Conservation (phyloP, 2,797 vertebrate species). For the Lophius americanus region DNA sequence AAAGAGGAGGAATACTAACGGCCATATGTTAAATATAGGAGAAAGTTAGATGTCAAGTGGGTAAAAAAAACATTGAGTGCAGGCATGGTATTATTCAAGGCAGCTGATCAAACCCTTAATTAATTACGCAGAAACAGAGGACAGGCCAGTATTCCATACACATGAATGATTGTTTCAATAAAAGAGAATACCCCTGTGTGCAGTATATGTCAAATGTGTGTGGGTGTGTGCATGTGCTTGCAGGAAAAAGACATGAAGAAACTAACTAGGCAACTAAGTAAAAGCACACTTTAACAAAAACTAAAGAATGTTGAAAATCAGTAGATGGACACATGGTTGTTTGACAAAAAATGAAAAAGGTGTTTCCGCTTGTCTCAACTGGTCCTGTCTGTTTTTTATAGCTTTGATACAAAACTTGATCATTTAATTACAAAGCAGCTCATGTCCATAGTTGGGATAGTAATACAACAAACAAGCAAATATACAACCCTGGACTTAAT, state of each 20-base stretch:
- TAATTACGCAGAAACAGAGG: conserved; percentile 52
- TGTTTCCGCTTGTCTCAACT: conserved; percentile 4
- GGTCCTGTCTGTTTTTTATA: conserved; percentile 8
- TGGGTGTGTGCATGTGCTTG: neutral
- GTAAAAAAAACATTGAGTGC: conserved; percentile 52
- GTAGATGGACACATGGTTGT: neutral
- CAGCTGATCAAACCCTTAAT: conserved; percentile 67
- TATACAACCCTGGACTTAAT: conserved; percentile 6
- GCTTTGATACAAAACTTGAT: neutral
- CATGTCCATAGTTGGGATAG: conserved; percentile 1
- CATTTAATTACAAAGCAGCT: neutral
- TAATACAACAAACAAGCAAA: conserved; percentile 7
- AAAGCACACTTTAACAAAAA: conserved; percentile 1
- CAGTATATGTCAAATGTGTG: conserved; percentile 9
- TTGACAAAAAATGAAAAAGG: neutral
- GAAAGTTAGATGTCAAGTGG: conserved; percentile 61
- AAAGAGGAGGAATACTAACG: neutral
- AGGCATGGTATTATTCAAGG: conserved; percentile 55
- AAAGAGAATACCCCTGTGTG: conserved; percentile 28
- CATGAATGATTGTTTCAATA: conserved; percentile 53
- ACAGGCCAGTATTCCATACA: conserved; percentile 28
- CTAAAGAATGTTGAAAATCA: conserved; percentile 3
- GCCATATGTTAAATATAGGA: conserved; percentile 25
- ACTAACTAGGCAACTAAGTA: neutral
- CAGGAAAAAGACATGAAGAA: neutral